Percentiles rank a stretch among this genome's conserved stretches.
These are phyloP conservation scores for Philopotamus ludificatus DNA, from an alignment of 1,140 invertebrate species.

Conservation along the genomic window DNA sequence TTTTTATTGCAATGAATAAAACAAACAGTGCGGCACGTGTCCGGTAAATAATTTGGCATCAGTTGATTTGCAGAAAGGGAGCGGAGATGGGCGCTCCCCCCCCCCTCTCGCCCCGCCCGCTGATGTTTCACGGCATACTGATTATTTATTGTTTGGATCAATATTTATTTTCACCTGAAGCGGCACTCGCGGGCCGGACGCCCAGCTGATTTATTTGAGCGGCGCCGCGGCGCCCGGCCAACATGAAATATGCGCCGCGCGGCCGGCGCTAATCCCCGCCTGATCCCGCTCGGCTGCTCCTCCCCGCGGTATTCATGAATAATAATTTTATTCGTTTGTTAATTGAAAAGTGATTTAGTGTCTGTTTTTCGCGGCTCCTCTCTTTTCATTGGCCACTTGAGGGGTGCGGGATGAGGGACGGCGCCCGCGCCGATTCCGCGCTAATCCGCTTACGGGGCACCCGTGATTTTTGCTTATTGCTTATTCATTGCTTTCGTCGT, in stretches of 20 bases:
- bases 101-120: no score
- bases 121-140: not conserved
- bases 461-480: no score
- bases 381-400: no score
- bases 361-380: not conserved
- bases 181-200: not conserved
- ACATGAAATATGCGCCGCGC: conserved; percentile 28
- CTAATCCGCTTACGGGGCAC: no score
- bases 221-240: no score
- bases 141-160: conserved; percentile 10
- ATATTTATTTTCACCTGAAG: conserved; percentile 5
- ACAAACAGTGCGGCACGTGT: no score
- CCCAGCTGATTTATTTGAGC: conserved; percentile 32
- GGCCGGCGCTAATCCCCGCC: conserved; percentile 8
- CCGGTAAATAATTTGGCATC: not conserved
- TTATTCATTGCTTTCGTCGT: no score
- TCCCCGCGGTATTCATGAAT: conserved; percentile 27
- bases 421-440: no score
- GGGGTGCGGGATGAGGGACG: no score
- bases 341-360: conserved; percentile 28
- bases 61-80: not conserved
- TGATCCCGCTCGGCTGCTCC: not conserved
- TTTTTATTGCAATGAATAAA: no score
- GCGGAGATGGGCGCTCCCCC: no score
- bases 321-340: conserved; percentile 31